Conservation (phyloP, 2,888 invertebrate species). For the Yponomeuta plumbellus region DNA sequence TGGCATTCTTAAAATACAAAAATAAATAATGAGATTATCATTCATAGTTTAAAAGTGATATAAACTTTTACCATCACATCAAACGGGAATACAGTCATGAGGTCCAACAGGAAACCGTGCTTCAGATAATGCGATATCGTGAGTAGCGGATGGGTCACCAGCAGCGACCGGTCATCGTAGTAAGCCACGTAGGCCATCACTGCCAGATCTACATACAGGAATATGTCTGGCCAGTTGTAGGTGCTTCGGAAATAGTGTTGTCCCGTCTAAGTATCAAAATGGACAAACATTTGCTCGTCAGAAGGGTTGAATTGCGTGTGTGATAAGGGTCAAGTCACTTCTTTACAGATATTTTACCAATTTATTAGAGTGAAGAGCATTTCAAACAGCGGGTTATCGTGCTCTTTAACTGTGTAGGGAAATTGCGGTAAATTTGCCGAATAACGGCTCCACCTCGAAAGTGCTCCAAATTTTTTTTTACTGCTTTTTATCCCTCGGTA, state of each 20-base stretch:
- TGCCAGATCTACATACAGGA: conserved; percentile 56
- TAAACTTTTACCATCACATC: conserved; percentile 59
- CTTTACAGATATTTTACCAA: too few species aligned
- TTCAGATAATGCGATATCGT: conserved; percentile 58
- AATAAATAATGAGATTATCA: too few species aligned
- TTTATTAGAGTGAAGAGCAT: too few species aligned
- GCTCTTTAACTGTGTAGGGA: too few species aligned
- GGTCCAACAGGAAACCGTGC: conserved; percentile 54
- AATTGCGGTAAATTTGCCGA: too few species aligned
- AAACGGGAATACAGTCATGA: conserved; percentile 58
- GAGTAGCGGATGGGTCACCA: conserved; percentile 64
- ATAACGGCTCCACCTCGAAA: too few species aligned
- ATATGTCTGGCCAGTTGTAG: conserved; percentile 41
- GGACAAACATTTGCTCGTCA: conserved; percentile 16
- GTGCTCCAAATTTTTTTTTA: too few species aligned
- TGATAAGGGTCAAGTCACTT: background rate
- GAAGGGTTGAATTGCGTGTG: conserved; percentile 14
- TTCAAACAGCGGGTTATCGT: too few species aligned
- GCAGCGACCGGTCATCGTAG: conserved; percentile 58
- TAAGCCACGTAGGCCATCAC: conserved; percentile 68
- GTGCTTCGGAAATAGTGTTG: conserved; percentile 34
- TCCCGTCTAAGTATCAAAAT: conserved; percentile 39
- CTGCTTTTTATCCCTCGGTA: too few species aligned
- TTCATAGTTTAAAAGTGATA: too few species aligned
- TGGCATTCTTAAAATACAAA: too few species aligned